phyloP scores from a whole-genome alignment of 2,797 vertebrate species.

The Oreonectes daqikongensis region DNA sequence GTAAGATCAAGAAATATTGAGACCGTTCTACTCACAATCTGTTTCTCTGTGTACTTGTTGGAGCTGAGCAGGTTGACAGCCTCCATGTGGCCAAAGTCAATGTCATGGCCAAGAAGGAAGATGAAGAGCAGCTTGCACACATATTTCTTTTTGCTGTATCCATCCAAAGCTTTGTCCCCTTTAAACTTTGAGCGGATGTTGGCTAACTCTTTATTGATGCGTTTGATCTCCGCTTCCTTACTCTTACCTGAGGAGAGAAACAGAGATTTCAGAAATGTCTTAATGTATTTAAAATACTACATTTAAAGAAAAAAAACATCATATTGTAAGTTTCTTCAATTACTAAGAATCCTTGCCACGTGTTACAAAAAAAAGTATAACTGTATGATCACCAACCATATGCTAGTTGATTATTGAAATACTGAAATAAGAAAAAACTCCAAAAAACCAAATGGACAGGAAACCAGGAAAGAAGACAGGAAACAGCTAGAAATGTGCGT shows the following conservation, averaged over 20 bases:
- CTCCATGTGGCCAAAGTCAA: constrained; percentile 93
- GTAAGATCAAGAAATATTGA: neutral
- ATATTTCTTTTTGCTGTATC: constrained; percentile 92
- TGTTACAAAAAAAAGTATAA: neutral
- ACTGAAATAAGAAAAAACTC: neutral
- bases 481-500: neutral
- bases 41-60: constrained; percentile 93
- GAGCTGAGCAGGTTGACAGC: constrained; percentile 91
- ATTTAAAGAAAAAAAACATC: too few species aligned
- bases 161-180: constrained; percentile 83
- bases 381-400: neutral
- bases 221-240: constrained; percentile 92
- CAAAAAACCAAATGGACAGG: constrained; percentile 12
- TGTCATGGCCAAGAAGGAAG: constrained; percentile 89
- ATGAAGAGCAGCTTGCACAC: constrained; percentile 94
- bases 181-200: constrained; percentile 95
- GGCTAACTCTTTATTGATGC: constrained; percentile 92
- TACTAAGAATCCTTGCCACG: neutral
- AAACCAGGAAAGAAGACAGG: constrained; percentile 31
- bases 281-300: too few species aligned
- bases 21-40: constrained; percentile 79
- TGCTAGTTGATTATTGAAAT: neutral
- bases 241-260: constrained; percentile 83
- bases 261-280: neutral
- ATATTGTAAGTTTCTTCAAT: too few species aligned